Evolutionary conservation across 2,797 vertebrate species (phyloP).

Genomic region (Anomalospiza imberbis): DNA sequence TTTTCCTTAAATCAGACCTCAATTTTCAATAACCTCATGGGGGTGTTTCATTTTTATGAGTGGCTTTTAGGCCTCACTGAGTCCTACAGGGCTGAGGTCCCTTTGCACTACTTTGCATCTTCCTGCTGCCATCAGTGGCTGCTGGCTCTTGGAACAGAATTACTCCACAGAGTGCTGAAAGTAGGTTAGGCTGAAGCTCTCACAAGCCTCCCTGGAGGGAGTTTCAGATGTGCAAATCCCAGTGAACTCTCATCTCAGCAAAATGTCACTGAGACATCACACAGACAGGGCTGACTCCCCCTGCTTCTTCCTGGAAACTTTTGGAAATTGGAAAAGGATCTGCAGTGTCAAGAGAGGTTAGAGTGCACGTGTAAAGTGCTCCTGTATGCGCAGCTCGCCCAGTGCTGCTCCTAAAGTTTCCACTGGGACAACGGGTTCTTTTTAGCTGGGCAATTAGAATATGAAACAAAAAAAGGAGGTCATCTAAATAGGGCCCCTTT

Average conservation of each 20-base stretch:
- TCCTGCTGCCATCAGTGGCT: rapidly evolving
- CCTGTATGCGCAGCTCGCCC: rapidly evolving
- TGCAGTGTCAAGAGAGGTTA: neutral
- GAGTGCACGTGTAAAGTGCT: neutral
- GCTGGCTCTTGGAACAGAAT: neutral
- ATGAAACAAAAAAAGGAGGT: conserved; percentile 1
- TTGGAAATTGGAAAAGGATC: neutral
- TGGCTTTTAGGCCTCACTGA: neutral
- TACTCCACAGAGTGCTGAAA: neutral
- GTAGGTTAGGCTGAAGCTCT: neutral
- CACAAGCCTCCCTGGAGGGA: neutral
- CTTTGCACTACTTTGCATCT: neutral
- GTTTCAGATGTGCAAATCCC: conserved; percentile 49
- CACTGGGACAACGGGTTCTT: neutral
- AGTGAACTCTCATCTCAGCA: neutral
- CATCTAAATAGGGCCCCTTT: neutral
- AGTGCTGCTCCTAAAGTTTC: neutral
- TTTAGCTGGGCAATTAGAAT: neutral
- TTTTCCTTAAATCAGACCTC: neutral
- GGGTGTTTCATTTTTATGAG: neutral
- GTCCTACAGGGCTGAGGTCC: neutral
- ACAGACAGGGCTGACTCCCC: neutral
- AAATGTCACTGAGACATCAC: neutral
- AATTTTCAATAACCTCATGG: neutral
- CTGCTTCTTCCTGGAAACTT: conserved; percentile 14